Evolutionary conservation across 2,797 vertebrate species (phyloP), one percentile per base, ranked within the genome.

Genomic region (Mormyrus hasselquistii): DNA sequence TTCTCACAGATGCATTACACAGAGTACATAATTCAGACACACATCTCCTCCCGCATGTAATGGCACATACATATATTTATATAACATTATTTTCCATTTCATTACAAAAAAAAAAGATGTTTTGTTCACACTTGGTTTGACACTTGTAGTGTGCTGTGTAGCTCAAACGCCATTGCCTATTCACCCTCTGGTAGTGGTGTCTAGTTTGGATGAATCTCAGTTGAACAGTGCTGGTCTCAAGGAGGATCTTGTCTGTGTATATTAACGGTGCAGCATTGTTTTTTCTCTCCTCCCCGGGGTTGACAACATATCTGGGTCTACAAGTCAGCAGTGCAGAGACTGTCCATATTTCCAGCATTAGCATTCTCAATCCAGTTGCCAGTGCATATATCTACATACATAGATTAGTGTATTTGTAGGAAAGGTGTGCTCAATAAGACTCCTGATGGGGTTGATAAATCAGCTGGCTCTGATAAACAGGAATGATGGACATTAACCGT

Each of bases 1-100:
- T 57, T 38, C 25, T 88, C 88, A 52, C 57, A 44, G 22, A 50
- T 8, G 25, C 29, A 88, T 7, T 34, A 34, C 88, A 83, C 34
- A 59, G 41, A 47, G 34, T 25, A 12, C 22, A 69, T 25, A 65
- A 69, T 65, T 19, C 55, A 65, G 82, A 89, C 76, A 88, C 73
- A 76, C 19, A 14, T 89, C 44, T 44, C 41, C 44, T 91, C 92
- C 90, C 91, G 91, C 90, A 92, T 91, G 92, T 93, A 93, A 91
- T 90, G 85, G 88, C 91, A 69, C 90, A 87, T 90, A 86, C 90
- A 65, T 90, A 88, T 90, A 88, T 76, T 41, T 87, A 87, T 87
- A 69, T 25, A 89, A 93, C 92, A 91, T 89, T 92, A 94, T 93
- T 94, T 94, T 92, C 93, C 62, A 90, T 85, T 73, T 90, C 91